Evolutionary conservation across 2,113 vertebrate species (phyloP), one percentile per base, ranked within the genome.

Genomic region (Rhineura floridana): DNA sequence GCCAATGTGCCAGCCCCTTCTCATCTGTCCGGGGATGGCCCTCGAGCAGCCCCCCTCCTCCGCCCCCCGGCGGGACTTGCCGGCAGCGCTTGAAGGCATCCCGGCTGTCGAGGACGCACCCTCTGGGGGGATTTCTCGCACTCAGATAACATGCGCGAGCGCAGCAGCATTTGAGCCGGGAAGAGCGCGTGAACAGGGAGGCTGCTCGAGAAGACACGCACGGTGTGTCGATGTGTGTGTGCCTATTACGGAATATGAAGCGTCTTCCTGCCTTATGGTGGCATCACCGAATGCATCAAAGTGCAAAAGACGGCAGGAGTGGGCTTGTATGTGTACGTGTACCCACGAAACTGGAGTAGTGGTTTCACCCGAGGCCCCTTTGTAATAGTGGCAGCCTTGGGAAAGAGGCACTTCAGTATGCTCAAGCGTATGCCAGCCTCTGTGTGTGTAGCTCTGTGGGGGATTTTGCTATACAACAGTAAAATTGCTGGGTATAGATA

Each of bases 11-110:
- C 87, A 87, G 94, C 92, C 96, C 83, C 86, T 94, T 95, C 95
- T 94, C 96, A 94, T 96, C 96, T 95, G 96, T 93, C 94, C 95
- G 95, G 95, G 96, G 95, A 95, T 90, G 96, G 93, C 95, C 94
- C 91, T 94, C 93, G 84, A 93, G 94, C 95, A 97, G 96, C 96
- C 96, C 96, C 75, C 19, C 46, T 19, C 59, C 94, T 95, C 95
- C 96, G 91, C 94, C 90, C 89, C 81, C 48, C 80, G 9, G 1
- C 83, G 4, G 33, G 77, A 81, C 48, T 76, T 59, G 65, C 83
- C 77, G 79, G 79, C 84, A 73, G 80, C 86, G 78, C 89, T 81
- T 13, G 67, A 73, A 81, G 69, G 50, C 79, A 82, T 59, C 67
- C 67, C 67, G 78, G 48, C 28, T 55, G 77, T 10, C 10, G 4